A percentile compares a stretch with the other conserved stretches of the same genome.
Conservation (phyloP, 2,113 vertebrate genomes). For the Oncorhynchus mykiss region DNA sequence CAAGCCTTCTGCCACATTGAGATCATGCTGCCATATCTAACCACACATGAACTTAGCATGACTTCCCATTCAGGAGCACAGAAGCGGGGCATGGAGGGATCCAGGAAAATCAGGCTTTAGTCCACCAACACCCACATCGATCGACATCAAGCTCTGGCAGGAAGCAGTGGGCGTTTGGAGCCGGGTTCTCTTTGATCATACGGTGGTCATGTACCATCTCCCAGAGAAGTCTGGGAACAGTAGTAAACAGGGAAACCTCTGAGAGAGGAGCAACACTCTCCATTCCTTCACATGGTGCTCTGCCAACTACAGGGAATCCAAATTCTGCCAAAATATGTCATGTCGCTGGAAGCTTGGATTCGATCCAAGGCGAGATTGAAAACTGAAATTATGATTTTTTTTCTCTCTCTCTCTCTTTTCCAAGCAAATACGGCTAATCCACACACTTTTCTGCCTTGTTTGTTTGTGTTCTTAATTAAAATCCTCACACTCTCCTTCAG, state of each 20-base stretch:
- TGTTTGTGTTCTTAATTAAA: slow-evolving; percentile 79
- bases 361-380: slow-evolving; percentile 64
- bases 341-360: slow-evolving; percentile 63
- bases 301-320: slow-evolving; percentile 42
- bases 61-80: slow-evolving; percentile 50
- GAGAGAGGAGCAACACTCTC: not conserved
- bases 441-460: slow-evolving; percentile 70
- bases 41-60: slow-evolving; percentile 59
- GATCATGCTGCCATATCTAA: not conserved
- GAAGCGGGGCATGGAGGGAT: slow-evolving; percentile 46
- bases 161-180: slow-evolving; percentile 65
- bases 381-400: slow-evolving; percentile 55
- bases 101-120: slow-evolving; percentile 61
- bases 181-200: slow-evolving; percentile 69
- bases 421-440: slow-evolving; percentile 75
- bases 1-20: not conserved
- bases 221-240: slow-evolving; percentile 63
- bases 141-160: slow-evolving; percentile 66
- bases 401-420: not conserved
- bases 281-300: not conserved
- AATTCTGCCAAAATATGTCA: slow-evolving; percentile 54
- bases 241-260: slow-evolving; percentile 27
- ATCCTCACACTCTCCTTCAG: slow-evolving; percentile 70
- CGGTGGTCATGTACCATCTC: slow-evolving; percentile 64
- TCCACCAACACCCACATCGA: slow-evolving; percentile 67